Conservation (phyloP, 2,797 vertebrate genomes). For the Pampus argenteus region DNA sequence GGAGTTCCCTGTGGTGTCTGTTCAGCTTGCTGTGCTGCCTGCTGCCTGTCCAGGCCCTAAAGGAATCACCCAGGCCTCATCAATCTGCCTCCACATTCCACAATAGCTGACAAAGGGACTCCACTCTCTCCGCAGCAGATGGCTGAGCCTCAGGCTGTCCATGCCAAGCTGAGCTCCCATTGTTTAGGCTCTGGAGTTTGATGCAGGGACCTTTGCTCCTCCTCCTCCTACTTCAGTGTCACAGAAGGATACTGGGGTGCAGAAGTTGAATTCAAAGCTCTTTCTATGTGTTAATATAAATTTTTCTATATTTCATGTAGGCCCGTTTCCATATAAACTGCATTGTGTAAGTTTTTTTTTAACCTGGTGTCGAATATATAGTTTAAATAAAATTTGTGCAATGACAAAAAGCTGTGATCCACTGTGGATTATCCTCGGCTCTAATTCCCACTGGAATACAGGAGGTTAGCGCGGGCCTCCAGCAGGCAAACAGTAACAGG, state of each 20-base stretch:
- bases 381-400: slow-evolving; percentile 7
- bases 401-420: slow-evolving; percentile 41
- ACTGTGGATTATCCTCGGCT: slow-evolving; percentile 52
- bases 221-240: slow-evolving; percentile 56
- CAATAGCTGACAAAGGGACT: slow-evolving; percentile 84
- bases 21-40: slow-evolving; percentile 56
- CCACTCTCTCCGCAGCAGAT: slow-evolving; percentile 84
- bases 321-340: slow-evolving; percentile 4
- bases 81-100: slow-evolving; percentile 86
- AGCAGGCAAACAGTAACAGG: slow-evolving; percentile 44
- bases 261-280: slow-evolving; percentile 49
- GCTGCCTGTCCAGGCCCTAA: slow-evolving; percentile 72
- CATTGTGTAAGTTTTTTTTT: not conserved
- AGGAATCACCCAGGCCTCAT: slow-evolving; percentile 83
- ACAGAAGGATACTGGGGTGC: slow-evolving; percentile 50
- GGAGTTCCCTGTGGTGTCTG: slow-evolving; percentile 60
- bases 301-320: not conserved
- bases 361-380: not conserved
- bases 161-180: slow-evolving; percentile 81
- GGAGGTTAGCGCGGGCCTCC: slow-evolving; percentile 39
- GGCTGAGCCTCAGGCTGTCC: slow-evolving; percentile 82
- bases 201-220: slow-evolving; percentile 70
- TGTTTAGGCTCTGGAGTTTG: slow-evolving; percentile 75
- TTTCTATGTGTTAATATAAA: slow-evolving; percentile 1
- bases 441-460: slow-evolving; percentile 69